Conservation (phyloP, 2,113 vertebrate genomes). For the Monopterus albus region DNA sequence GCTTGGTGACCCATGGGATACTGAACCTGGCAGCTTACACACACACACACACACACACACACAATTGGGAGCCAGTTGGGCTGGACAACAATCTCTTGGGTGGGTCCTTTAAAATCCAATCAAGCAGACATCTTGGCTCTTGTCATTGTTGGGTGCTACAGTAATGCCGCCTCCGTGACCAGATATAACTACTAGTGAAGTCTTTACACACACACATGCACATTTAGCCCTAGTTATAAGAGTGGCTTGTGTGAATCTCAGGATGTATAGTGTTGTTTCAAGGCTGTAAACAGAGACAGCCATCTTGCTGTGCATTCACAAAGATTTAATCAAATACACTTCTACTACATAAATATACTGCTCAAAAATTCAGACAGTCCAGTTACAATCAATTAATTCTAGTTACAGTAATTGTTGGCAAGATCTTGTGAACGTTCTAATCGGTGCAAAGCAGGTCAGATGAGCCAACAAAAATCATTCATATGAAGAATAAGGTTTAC, state of each 20-base stretch:
- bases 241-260: conserved; percentile 16
- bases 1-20: conserved; percentile 66
- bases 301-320: conserved; percentile 4
- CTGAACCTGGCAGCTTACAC: conserved; percentile 22
- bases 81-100: conserved; percentile 63
- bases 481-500: too few species aligned
- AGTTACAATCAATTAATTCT: background rate
- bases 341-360: background rate
- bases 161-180: conserved; percentile 40
- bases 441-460: background rate
- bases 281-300: conserved; percentile 18
- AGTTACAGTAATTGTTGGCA: too few species aligned
- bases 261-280: conserved; percentile 44
- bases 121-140: conserved; percentile 77
- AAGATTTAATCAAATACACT: background rate
- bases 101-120: conserved; percentile 71
- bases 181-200: conserved; percentile 38
- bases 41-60: conserved; percentile 25
- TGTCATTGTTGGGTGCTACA: conserved; percentile 67
- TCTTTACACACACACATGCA: background rate
- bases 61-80: conserved; percentile 50
- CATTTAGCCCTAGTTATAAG: background rate
- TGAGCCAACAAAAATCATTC: too few species aligned
- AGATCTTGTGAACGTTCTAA: too few species aligned
- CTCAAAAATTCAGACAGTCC: background rate